These are phyloP conservation scores for Vulpes lagopus DNA, from an alignment of 2,113 vertebrate genomes.

Conservation along the genomic window DNA sequence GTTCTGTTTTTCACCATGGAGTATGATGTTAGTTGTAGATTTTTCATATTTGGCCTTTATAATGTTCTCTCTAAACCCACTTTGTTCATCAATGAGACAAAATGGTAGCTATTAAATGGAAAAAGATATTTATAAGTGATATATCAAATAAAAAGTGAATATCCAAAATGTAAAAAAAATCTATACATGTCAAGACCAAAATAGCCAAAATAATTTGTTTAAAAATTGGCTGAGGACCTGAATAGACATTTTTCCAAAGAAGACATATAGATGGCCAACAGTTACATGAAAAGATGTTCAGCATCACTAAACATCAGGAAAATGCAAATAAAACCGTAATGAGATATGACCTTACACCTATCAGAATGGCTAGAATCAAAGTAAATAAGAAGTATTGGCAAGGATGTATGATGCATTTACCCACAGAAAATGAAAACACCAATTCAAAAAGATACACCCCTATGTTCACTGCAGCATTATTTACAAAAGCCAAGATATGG, in stretches of 20 bases:
- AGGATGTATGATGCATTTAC: neutral
- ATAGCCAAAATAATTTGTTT: neutral
- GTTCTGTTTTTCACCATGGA: neutral
- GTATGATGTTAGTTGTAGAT: neutral
- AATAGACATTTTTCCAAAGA: neutral
- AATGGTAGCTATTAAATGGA: neutral
- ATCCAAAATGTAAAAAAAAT: neutral
- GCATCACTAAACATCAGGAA: neutral
- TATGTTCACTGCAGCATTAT: neutral
- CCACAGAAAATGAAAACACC: neutral
- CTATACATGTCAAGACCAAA: neutral
- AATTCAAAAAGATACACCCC: neutral
- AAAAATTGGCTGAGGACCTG: neutral
- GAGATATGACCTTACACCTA: neutral
- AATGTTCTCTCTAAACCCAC: neutral
- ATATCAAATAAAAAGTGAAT: neutral
- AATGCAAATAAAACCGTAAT: neutral
- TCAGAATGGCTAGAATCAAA: neutral
- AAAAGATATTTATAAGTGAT: neutral
- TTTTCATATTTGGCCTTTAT: neutral
- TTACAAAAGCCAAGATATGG: neutral
- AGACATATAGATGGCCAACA: neutral
- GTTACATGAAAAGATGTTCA: neutral
- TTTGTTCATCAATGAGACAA: neutral
- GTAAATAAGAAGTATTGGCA: neutral